Evolutionary conservation across 2,797 vertebrate species (phyloP).

Genomic region (Glossophaga mutica): DNA sequence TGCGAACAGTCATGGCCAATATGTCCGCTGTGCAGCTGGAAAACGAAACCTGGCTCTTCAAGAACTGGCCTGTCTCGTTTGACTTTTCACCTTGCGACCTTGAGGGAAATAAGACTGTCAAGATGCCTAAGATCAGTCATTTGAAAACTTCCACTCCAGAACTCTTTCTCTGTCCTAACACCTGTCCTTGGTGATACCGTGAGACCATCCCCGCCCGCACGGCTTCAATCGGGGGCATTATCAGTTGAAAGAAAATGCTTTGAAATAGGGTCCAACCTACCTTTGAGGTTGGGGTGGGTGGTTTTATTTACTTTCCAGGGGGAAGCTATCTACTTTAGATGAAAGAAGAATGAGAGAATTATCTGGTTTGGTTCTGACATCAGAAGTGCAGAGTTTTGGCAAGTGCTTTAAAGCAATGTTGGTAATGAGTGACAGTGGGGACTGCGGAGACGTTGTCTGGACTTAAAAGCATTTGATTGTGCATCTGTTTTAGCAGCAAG

Average conservation of each 20-base stretch:
- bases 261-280: background rate
- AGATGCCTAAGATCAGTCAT: background rate
- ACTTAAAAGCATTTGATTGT: background rate
- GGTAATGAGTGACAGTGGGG: background rate
- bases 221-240: background rate
- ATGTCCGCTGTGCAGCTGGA: background rate
- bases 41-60: background rate
- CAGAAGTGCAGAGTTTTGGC: slow-evolving; percentile 6
- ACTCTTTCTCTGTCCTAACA: background rate
- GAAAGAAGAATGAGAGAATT: slow-evolving; percentile 2
- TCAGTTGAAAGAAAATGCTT: slow-evolving; percentile 26
- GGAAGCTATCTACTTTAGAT: slow-evolving; percentile 35
- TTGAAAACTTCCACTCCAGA: background rate
- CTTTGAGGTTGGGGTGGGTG: background rate
- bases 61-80: background rate
- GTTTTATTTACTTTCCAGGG: slow-evolving; percentile 29
- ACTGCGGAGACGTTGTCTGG: background rate
- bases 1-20: background rate
- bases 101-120: background rate
- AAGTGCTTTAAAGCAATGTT: slow-evolving; percentile 36
- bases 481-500: background rate
- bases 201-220: background rate
- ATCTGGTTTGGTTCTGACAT: slow-evolving; percentile 42
- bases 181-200: background rate
- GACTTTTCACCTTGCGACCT: background rate